Conservation (phyloP, 2,888 invertebrate species). For the Amphipyra tragopoginis region DNA sequence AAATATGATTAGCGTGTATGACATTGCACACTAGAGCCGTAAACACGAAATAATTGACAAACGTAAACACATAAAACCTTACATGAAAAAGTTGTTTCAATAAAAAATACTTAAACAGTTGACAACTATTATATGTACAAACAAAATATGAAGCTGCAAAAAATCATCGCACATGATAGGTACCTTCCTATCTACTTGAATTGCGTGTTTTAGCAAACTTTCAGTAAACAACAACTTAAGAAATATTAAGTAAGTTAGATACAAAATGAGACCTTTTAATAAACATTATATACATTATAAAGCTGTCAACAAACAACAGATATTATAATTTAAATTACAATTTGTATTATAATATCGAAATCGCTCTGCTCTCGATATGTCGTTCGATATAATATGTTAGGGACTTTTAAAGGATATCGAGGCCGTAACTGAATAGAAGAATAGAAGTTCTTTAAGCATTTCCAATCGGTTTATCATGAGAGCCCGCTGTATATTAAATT, state of each 20-base stretch:
- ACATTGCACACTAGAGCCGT: not conserved
- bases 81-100: no score
- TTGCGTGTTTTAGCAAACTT: no score
- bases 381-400: no score
- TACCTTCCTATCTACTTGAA: no score
- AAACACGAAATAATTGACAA: constrained; percentile 1
- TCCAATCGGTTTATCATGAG: no score
- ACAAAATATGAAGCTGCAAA: not conserved
- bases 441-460: no score
- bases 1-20: no score
- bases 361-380: constrained; percentile 3
- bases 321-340: constrained; percentile 1
- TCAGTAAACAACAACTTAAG: constrained; percentile 19
- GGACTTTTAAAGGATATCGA: no score
- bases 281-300: constrained; percentile 18
- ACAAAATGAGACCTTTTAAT: constrained; percentile 26
- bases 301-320: constrained; percentile 36
- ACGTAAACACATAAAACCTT: not conserved
- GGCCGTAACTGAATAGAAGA: no score
- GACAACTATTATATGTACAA: not conserved
- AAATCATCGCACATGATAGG: not conserved
- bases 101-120: not conserved
- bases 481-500: no score
- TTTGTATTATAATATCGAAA: constrained; percentile 16
- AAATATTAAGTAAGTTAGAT: not conserved